These are phyloP conservation scores for Sapajus apella DNA, from an alignment of 2,113 vertebrate genomes.

Conservation along the genomic window DNA sequence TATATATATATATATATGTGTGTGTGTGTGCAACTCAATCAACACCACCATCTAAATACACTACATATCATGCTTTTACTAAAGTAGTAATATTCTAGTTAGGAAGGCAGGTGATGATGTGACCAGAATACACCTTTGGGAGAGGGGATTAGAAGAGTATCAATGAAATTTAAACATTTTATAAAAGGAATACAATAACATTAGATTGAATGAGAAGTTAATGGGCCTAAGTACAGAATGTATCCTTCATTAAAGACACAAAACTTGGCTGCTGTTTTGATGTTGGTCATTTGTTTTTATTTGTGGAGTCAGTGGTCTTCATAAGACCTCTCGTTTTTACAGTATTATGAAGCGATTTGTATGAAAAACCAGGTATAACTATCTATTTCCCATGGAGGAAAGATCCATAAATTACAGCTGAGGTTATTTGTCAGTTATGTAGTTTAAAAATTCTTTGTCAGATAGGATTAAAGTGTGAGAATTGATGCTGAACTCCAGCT, in stretches of 20 bases:
- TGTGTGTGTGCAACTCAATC: not conserved
- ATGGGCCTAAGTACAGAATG: not conserved
- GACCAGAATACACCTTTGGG: not conserved
- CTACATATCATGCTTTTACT: not conserved
- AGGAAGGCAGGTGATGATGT: not conserved
- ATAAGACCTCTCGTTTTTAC: not conserved
- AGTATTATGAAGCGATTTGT: not conserved
- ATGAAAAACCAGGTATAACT: conserved; percentile 46
- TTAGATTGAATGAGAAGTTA: not conserved
- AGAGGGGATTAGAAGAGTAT: not conserved
- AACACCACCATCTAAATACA: not conserved
- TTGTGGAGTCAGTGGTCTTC: not conserved
- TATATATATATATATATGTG: too few relatives aligned
- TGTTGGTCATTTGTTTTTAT: not conserved
- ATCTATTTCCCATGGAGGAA: conserved; percentile 55
- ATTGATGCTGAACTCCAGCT: conserved; percentile 76
- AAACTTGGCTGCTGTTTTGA: not conserved
- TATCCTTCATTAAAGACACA: not conserved
- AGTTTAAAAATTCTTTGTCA: conserved; percentile 73
- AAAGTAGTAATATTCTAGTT: not conserved
- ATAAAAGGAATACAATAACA: not conserved
- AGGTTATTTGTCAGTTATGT: conserved; percentile 72
- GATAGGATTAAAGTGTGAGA: conserved; percentile 77
- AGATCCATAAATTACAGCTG: conserved; percentile 69
- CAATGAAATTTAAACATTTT: not conserved